Evolutionary conservation across 2,888 invertebrate species (phyloP).

Genomic region (Calliscelio sp.): DNA sequence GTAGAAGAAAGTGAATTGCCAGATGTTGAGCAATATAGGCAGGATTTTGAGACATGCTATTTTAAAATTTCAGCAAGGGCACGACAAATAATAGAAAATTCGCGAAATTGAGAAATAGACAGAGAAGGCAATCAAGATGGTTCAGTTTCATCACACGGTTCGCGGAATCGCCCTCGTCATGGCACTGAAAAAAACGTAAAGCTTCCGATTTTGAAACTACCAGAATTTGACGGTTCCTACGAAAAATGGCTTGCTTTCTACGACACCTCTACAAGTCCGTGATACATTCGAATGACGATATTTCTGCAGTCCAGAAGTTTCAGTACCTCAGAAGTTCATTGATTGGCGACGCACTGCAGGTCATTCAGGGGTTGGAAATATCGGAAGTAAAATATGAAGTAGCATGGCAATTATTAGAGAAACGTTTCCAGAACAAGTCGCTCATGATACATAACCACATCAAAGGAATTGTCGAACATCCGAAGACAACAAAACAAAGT

Average conservation of each 20-base stretch:
- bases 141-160: no score
- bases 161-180: no score
- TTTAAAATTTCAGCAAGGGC: no score
- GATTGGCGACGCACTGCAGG: conserved; percentile 9
- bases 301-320: conserved; percentile 72
- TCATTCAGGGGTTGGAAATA: conserved; percentile 68
- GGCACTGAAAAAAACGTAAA: no score
- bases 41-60: no score
- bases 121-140: no score
- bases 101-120: no score
- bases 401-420: conserved; percentile 71
- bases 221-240: conserved; percentile 70
- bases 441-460: conserved; percentile 74
- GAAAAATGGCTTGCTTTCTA: conserved; percentile 72
- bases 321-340: conserved; percentile 72
- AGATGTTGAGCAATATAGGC: no score
- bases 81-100: no score
- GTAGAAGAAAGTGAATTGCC: no score
- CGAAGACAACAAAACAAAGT: conserved; percentile 51
- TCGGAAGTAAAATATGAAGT: conserved; percentile 72
- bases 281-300: conserved; percentile 71
- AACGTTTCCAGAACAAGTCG: conserved; percentile 70
- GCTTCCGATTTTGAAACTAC: conserved; percentile 60
- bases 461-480: conserved; percentile 64
- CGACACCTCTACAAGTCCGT: conserved; percentile 70